phyloP scores from a whole-genome alignment of 2,888 invertebrate species.

The Macrophya alboannulata region DNA sequence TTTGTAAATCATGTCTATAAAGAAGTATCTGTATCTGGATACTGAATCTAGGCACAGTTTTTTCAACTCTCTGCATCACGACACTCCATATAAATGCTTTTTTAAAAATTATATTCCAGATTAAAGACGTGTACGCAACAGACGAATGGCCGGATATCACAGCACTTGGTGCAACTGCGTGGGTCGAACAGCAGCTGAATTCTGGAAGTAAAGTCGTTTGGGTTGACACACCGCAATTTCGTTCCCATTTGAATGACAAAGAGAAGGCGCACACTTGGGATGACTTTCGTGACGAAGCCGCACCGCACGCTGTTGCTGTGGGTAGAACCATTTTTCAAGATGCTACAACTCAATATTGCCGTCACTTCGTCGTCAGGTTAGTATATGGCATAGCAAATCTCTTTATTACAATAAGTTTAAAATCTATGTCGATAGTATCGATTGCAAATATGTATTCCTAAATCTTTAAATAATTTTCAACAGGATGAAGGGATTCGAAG shows the following conservation, averaged over 20 bases:
- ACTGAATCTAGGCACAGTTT: no score
- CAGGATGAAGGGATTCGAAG: slow-evolving; percentile 69
- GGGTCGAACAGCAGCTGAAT: slow-evolving; percentile 69
- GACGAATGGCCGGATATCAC: slow-evolving; percentile 71
- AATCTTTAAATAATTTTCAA: slow-evolving; percentile 12
- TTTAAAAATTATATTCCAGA: slow-evolving; percentile 60
- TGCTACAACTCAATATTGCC: slow-evolving; percentile 63
- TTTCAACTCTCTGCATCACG: neutral
- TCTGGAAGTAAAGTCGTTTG: slow-evolving; percentile 69
- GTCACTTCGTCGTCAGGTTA: slow-evolving; percentile 72
- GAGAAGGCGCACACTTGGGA: slow-evolving; percentile 59
- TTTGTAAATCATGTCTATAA: no score
- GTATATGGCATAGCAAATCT: slow-evolving; percentile 25
- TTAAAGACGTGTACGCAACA: slow-evolving; percentile 72
- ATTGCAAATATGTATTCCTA: neutral
- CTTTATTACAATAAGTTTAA: neutral
- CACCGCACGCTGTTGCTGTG: slow-evolving; percentile 68
- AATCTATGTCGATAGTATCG: neutral
- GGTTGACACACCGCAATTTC: slow-evolving; percentile 70
- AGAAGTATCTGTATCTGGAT: no score
- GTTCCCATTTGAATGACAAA: slow-evolving; percentile 57
- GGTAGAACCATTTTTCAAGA: slow-evolving; percentile 67
- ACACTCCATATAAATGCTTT: neutral
- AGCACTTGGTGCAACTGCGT: slow-evolving; percentile 68
- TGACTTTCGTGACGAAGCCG: slow-evolving; percentile 71